Evolutionary conservation across 2,888 invertebrate genomes (phyloP).

Genomic region (Ptychoptera contaminata): DNA sequence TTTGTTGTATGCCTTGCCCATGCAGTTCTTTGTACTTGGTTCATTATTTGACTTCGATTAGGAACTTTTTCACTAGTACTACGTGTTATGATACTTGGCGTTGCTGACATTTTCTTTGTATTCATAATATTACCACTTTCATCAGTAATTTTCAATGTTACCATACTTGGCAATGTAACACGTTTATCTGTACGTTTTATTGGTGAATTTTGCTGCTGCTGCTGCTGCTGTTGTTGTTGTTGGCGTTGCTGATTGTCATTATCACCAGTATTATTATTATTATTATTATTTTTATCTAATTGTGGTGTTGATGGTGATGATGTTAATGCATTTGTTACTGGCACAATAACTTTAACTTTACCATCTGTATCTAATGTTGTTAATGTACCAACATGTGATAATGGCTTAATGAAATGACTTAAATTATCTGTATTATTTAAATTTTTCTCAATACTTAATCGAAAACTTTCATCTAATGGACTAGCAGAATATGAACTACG

Average conservation of each 20-base stretch:
- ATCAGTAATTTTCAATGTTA: constrained; percentile 40
- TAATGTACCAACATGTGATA: constrained; percentile 45
- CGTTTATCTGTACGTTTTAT: constrained; percentile 8
- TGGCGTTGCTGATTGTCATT: constrained; percentile 5
- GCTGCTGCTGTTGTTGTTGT: no score
- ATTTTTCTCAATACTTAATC: constrained; percentile 27
- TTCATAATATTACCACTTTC: constrained; percentile 32
- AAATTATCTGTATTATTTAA: constrained; percentile 35
- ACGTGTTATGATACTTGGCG: constrained; percentile 50
- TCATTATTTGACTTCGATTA: constrained; percentile 71
- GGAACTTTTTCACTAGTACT: constrained; percentile 77
- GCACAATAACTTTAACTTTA: constrained; percentile 43
- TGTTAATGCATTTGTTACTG: constrained; percentile 31
- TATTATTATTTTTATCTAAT: neutral
- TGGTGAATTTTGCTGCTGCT: no score
- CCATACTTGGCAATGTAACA: constrained; percentile 26
- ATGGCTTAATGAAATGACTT: constrained; percentile 49
- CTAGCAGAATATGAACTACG: constrained; percentile 27
- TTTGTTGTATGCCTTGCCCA: constrained; percentile 84
- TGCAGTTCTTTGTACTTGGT: constrained; percentile 60
- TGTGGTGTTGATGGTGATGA: constrained; percentile 14
- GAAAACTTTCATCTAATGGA: constrained; percentile 20
- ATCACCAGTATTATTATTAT: neutral
- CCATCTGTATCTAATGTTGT: constrained; percentile 45
- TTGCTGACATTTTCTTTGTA: constrained; percentile 34